Percentiles rank a stretch among this genome's conserved stretches.
Conservation (phyloP, 1,140 invertebrate genomes). For the Dendroctonus valens region DNA sequence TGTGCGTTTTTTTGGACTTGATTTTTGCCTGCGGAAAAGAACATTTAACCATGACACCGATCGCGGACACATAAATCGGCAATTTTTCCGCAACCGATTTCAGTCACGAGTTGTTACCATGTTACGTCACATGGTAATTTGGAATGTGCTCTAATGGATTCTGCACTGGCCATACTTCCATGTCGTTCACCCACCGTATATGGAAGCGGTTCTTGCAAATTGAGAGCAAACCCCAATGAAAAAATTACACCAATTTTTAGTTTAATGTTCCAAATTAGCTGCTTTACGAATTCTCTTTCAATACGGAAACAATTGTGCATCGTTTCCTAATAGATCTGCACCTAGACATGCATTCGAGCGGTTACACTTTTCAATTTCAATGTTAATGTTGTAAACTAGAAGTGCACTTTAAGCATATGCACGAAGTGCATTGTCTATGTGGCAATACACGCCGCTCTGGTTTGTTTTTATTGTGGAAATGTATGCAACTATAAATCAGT, state of each 20-base stretch:
- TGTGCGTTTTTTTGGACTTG: no score
- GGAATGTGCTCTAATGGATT: constrained; percentile 10
- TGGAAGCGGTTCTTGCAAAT: background rate
- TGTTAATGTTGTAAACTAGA: constrained; percentile 3
- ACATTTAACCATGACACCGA: constrained; percentile 5
- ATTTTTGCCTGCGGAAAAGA: no score
- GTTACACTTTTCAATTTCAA: background rate
- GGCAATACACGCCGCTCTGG: no score
- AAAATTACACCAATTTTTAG: background rate
- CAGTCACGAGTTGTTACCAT: constrained; percentile 3
- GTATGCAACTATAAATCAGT: no score
- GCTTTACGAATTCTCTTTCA: background rate
- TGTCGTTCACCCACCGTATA: background rate
- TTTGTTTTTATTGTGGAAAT: no score
- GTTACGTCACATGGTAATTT: constrained; percentile 9
- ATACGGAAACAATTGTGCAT: background rate
- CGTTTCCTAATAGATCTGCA: background rate
- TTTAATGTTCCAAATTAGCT: background rate
- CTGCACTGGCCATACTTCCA: constrained; percentile 4
- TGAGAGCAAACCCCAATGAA: background rate
- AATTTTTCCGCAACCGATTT: background rate
- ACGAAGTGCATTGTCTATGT: no score
- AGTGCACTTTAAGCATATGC: background rate
- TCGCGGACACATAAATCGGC: constrained; percentile 6
- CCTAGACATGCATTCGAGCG: background rate